Conservation (phyloP, 1,140 invertebrate species). For the Drosophila tristis region DNA sequence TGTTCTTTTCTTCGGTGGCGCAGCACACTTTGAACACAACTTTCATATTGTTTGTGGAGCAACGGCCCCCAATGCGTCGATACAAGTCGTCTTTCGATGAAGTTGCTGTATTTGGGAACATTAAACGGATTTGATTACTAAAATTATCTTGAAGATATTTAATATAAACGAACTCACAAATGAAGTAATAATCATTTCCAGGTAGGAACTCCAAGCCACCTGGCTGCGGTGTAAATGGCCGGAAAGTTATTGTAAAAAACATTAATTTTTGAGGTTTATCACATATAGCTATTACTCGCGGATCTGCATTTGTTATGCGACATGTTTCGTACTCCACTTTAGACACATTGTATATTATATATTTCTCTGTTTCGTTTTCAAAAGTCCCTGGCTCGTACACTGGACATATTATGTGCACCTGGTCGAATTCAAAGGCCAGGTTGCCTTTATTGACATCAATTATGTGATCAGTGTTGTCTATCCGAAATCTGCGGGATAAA, state of each 20-base stretch:
- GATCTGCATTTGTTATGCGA: constrained; percentile 96
- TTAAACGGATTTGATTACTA: background rate
- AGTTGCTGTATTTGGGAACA: constrained; percentile 86
- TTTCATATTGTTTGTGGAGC: constrained; percentile 97
- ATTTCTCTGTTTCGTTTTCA: constrained; percentile 96
- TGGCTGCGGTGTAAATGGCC: constrained; percentile 97
- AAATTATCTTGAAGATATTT: background rate
- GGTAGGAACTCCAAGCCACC: constrained; percentile 97
- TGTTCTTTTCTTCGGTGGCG: constrained; percentile 86
- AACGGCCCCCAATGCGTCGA: constrained; percentile 94
- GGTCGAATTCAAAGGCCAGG: constrained; percentile 96
- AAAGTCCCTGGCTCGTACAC: constrained; percentile 94
- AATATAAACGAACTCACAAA: constrained; percentile 88
- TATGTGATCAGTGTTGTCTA: constrained; percentile 98
- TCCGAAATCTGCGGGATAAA: constrained; percentile 91
- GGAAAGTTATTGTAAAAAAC: constrained; percentile 98
- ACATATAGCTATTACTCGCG: constrained; percentile 96
- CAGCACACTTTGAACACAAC: constrained; percentile 98
- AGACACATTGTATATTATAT: constrained; percentile 98
- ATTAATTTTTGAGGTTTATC: constrained; percentile 97
- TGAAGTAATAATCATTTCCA: constrained; percentile 98
- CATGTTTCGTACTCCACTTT: constrained; percentile 98
- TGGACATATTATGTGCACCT: constrained; percentile 98
- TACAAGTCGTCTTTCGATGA: constrained; percentile 96
- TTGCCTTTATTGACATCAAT: constrained; percentile 98